These are phyloP conservation scores for Heliconius hortense DNA, from an alignment of 2,888 invertebrate genomes.

Conservation along the genomic window DNA sequence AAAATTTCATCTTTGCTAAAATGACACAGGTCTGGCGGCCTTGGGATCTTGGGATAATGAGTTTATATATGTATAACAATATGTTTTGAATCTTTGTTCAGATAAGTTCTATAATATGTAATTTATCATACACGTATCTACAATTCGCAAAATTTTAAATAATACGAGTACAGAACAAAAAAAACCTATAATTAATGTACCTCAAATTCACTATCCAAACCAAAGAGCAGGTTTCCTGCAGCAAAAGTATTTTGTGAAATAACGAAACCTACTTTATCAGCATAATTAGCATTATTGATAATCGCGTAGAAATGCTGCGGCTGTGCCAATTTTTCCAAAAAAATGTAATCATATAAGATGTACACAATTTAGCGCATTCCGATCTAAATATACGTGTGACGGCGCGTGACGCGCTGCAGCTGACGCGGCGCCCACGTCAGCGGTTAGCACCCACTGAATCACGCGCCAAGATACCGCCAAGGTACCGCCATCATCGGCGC, in stretches of 20 bases:
- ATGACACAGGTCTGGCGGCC: no score
- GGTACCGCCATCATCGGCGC: constrained; percentile 4
- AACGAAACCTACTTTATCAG: constrained; percentile 46
- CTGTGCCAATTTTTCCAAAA: constrained; percentile 66
- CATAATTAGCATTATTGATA: constrained; percentile 40
- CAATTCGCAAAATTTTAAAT: not conserved
- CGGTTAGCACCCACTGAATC: constrained; percentile 60
- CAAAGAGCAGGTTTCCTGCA: not conserved
- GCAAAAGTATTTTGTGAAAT: not conserved
- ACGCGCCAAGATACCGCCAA: constrained; percentile 55
- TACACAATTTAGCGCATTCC: constrained; percentile 68
- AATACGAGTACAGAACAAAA: not conserved
- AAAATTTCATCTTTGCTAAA: no score
- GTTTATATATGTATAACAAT: not conserved
- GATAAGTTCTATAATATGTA: not conserved
- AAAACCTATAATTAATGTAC: not conserved
- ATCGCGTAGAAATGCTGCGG: constrained; percentile 51
- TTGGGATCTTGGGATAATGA: no score
- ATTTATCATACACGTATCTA: no score
- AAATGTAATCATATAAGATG: constrained; percentile 61
- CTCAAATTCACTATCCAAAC: not conserved
- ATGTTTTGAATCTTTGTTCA: constrained; percentile 1
- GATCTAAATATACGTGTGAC: constrained; percentile 75
- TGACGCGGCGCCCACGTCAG: constrained; percentile 56
- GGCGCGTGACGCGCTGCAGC: constrained; percentile 66